Conservation (phyloP, 2,888 invertebrate genomes). For the Diarsia mendica region DNA sequence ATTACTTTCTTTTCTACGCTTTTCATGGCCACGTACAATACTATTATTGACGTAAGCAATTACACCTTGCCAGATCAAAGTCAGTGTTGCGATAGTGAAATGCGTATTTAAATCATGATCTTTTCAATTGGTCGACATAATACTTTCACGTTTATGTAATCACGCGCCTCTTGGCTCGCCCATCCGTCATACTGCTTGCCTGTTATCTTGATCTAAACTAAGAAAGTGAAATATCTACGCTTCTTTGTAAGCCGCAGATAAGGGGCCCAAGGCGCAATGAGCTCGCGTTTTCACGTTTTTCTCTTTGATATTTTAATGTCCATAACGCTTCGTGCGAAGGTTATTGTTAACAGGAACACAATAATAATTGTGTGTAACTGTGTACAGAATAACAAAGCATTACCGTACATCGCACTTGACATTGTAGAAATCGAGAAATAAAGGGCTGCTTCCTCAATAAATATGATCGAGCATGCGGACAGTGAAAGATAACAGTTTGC, state of each 20-base stretch:
- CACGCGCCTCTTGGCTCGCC: slow-evolving; percentile 81
- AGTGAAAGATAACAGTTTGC: slow-evolving; percentile 65
- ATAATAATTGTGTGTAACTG: slow-evolving; percentile 39
- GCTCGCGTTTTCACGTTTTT: slow-evolving; percentile 63
- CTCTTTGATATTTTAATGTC: slow-evolving; percentile 61
- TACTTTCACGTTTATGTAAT: slow-evolving; percentile 87
- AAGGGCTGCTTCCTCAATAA: slow-evolving; percentile 76
- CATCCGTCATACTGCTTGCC: slow-evolving; percentile 82
- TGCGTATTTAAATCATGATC: slow-evolving; percentile 76
- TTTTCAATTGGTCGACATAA: slow-evolving; percentile 82
- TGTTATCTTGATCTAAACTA: slow-evolving; percentile 83
- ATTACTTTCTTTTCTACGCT: slow-evolving; percentile 44
- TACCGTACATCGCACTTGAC: slow-evolving; percentile 60
- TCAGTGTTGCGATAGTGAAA: slow-evolving; percentile 64
- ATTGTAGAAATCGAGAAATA: slow-evolving; percentile 68
- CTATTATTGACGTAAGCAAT: slow-evolving; percentile 55
- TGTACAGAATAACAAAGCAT: slow-evolving; percentile 43
- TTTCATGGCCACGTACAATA: slow-evolving; percentile 60
- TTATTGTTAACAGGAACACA: slow-evolving; percentile 55
- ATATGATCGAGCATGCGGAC: slow-evolving; percentile 73
- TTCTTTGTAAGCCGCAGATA: slow-evolving; percentile 78
- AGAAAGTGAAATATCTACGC: slow-evolving; percentile 82
- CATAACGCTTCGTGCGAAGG: slow-evolving; percentile 44
- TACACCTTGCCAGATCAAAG: slow-evolving; percentile 69
- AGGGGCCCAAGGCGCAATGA: slow-evolving; percentile 63